These are phyloP conservation scores for Dorcus parallelipipedus DNA, from an alignment of 2,888 invertebrate genomes.

Conservation along the genomic window DNA sequence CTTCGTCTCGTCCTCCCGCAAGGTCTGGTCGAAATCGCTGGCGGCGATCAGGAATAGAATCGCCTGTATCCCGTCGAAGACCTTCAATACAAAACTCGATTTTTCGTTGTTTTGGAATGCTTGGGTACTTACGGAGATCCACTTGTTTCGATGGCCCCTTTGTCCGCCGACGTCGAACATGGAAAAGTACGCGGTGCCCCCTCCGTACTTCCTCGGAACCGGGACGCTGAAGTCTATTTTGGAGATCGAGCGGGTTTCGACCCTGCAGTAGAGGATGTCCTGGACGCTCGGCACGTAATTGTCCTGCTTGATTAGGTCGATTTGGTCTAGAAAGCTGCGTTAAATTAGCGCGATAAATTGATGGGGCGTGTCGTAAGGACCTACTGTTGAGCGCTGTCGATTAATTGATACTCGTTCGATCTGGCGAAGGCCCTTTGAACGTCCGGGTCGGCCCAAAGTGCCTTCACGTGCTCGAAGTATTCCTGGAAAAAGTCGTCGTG, in stretches of 20 bases:
- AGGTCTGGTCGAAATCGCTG: slow-evolving; percentile 74
- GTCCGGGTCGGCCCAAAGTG: slow-evolving; percentile 68
- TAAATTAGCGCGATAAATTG: not conserved
- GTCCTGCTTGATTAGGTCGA: slow-evolving; percentile 60
- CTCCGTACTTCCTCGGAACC: slow-evolving; percentile 67
- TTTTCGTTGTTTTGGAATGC: too few species aligned
- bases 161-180: slow-evolving; percentile 87
- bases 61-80: slow-evolving; percentile 79
- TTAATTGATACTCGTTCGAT: slow-evolving; percentile 74
- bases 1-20: slow-evolving; percentile 66
- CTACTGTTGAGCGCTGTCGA: slow-evolving; percentile 82
- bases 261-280: slow-evolving; percentile 74
- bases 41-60: slow-evolving; percentile 77
- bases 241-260: slow-evolving; percentile 70
- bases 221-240: slow-evolving; percentile 72
- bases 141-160: slow-evolving; percentile 75
- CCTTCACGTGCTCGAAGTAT: slow-evolving; percentile 66
- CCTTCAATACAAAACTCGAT: slow-evolving; percentile 46
- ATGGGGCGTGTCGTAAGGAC: slow-evolving; percentile 38
- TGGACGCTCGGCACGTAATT: slow-evolving; percentile 71
- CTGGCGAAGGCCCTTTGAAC: slow-evolving; percentile 66
- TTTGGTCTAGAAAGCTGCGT: slow-evolving; percentile 69
- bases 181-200: slow-evolving; percentile 69
- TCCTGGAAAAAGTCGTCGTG: slow-evolving; percentile 53
- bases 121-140: slow-evolving; percentile 62